Conservation (phyloP, 2,888 invertebrate genomes). For the Caenorhabditis wallacei region DNA sequence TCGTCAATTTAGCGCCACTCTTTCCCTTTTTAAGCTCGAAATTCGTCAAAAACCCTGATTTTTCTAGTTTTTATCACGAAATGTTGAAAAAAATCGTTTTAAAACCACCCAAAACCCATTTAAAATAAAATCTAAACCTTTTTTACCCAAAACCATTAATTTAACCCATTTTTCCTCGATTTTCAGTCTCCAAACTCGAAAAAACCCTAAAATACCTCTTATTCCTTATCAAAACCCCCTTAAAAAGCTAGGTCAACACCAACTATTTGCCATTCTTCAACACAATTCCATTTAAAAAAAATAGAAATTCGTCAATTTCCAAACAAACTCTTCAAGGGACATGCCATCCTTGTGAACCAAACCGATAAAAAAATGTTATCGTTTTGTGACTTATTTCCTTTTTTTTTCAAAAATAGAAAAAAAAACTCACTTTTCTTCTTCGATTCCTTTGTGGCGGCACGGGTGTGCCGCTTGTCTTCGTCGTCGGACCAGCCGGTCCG, state of each 20-base stretch:
- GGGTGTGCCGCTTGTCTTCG: slow-evolving; percentile 42
- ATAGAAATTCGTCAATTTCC: background rate
- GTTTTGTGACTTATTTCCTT: background rate
- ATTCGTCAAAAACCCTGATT: too few relatives aligned
- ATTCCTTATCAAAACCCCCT: background rate
- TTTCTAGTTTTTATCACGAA: too few relatives aligned
- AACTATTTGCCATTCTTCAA: background rate
- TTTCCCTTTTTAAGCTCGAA: too few relatives aligned
- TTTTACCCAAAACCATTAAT: too few relatives aligned
- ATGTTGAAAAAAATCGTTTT: too few relatives aligned
- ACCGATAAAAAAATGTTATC: background rate
- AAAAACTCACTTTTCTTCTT: slow-evolving; percentile 52
- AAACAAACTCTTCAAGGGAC: background rate
- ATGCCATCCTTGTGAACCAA: background rate
- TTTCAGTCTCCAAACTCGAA: background rate
- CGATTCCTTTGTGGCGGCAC: slow-evolving; percentile 54
- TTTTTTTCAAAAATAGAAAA: background rate
- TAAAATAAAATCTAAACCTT: too few relatives aligned
- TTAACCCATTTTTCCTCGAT: too few relatives aligned
- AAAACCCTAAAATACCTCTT: background rate
- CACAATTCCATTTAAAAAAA: background rate
- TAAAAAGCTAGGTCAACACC: background rate
- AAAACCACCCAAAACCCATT: too few relatives aligned
- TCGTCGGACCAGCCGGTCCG: slow-evolving; percentile 11
- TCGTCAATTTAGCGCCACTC: too few relatives aligned